phyloP scores from a whole-genome alignment of 1,140 invertebrate species.

The Drosophila saltans region DNA sequence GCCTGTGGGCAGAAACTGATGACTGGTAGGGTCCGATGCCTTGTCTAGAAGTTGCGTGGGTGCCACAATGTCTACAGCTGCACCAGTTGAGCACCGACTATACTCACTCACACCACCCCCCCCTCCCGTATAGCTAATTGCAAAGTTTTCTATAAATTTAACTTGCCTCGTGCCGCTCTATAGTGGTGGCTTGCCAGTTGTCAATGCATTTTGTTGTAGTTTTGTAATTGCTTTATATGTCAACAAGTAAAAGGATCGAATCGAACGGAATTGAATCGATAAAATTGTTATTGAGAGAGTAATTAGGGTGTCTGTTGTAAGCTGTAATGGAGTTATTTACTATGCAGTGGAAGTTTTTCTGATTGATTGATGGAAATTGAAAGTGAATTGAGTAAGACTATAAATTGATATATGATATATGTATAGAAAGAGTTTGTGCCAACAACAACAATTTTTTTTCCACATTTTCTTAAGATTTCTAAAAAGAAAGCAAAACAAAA shows the following conservation, averaged over 20 bases:
- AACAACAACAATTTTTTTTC: background rate
- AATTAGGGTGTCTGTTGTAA: constrained; percentile 49
- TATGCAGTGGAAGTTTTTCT: constrained; percentile 53
- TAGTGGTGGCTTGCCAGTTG: constrained; percentile 27
- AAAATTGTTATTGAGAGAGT: constrained; percentile 73
- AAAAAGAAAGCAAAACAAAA: constrained; percentile 19
- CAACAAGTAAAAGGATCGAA: constrained; percentile 58
- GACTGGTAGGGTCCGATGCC: background rate
- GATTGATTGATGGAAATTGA: constrained; percentile 75
- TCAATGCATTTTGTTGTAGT: constrained; percentile 65
- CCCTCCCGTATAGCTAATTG: constrained; percentile 55
- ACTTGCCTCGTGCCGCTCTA: constrained; percentile 23
- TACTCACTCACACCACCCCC: constrained; percentile 20
- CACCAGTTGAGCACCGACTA: constrained; percentile 1
- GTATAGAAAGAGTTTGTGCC: background rate
- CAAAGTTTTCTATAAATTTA: constrained; percentile 67
- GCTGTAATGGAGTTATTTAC: constrained; percentile 72
- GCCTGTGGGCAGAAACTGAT: constrained; percentile 14
- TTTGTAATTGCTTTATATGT: constrained; percentile 69
- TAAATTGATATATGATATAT: background rate
- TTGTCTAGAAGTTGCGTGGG: constrained; percentile 34
- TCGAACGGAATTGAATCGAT: constrained; percentile 55
- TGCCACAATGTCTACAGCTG: constrained; percentile 42
- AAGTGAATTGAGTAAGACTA: constrained; percentile 33
- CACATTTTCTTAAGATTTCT: background rate